These are phyloP conservation scores for Elysia crispata DNA, from an alignment of 2,888 invertebrate genomes.

Conservation along the genomic window DNA sequence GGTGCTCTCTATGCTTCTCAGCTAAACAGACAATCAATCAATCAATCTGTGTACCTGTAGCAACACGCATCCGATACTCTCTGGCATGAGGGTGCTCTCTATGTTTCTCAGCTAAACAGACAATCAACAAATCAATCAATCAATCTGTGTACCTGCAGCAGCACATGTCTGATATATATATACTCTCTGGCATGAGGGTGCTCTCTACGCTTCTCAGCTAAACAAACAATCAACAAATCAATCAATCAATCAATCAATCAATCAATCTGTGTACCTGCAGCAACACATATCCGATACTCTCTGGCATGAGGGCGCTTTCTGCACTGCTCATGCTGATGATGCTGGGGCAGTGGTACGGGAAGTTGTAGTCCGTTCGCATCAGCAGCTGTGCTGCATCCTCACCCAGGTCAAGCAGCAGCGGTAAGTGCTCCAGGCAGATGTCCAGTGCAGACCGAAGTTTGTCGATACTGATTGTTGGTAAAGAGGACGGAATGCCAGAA, in stretches of 20 bases:
- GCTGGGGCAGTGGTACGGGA: conserved; percentile 75
- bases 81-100: no score
- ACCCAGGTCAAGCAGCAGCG: conserved; percentile 72
- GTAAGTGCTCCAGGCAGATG: conserved; percentile 71
- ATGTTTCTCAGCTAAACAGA: no score
- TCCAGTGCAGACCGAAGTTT: conserved; percentile 73
- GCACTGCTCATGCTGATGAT: conserved; percentile 69
- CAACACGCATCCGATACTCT: no score
- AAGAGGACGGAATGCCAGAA: no score
- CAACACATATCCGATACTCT: conserved; percentile 73
- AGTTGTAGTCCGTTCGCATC: conserved; percentile 63
- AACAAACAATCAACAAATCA: not conserved
- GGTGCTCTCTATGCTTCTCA: no score
- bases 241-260: no score
- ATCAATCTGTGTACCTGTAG: no score
- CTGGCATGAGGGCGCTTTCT: conserved; percentile 71
- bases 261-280: conserved; percentile 64
- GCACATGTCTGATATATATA: no score
- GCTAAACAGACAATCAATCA: not conserved
- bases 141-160: no score
- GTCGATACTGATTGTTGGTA: conserved; percentile 57
- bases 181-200: no score
- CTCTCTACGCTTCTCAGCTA: no score
- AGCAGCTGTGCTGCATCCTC: conserved; percentile 56
- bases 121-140: no score